Evolutionary conservation across 2,113 vertebrate species (phyloP).

Genomic region (Eulacestoma nigropectus): DNA sequence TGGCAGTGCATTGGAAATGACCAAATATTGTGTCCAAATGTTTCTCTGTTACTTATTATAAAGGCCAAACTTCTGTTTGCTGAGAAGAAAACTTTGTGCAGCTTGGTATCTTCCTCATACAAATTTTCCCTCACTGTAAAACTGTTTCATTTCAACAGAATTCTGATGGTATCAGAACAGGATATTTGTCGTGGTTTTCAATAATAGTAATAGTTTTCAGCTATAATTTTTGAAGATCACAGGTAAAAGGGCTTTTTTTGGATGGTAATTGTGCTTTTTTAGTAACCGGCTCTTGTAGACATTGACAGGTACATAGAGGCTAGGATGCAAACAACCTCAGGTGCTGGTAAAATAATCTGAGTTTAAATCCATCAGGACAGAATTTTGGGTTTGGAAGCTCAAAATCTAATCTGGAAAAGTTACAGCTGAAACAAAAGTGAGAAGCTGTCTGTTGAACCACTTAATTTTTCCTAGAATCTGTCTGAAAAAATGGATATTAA

Average conservation of each 20-base stretch:
- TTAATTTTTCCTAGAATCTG: not conserved
- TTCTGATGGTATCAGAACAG: not conserved
- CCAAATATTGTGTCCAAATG: rapidly evolving
- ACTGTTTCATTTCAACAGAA: not conserved
- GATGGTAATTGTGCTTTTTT: not conserved
- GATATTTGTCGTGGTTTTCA: not conserved
- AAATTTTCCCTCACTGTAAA: not conserved
- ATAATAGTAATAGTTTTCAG: not conserved
- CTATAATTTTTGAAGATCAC: not conserved
- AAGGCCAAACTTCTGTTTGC: not conserved
- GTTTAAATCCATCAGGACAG: not conserved
- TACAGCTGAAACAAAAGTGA: not conserved
- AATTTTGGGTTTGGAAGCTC: not conserved
- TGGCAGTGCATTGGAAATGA: too few relatives aligned
- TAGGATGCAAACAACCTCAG: not conserved
- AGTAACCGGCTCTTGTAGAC: not conserved
- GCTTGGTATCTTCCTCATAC: not conserved
- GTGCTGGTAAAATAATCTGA: not conserved
- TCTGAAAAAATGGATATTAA: not conserved
- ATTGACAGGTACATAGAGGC: not conserved
- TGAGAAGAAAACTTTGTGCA: not conserved
- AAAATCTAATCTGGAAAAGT: not conserved
- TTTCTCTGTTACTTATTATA: rapidly evolving
- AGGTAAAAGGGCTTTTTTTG: not conserved
- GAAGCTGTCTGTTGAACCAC: not conserved